Percentiles rank a stretch among this genome's conserved stretches.
phyloP scores from a whole-genome alignment of 2,888 invertebrate genomes.

The Poecilobothrus nobilitatus region DNA sequence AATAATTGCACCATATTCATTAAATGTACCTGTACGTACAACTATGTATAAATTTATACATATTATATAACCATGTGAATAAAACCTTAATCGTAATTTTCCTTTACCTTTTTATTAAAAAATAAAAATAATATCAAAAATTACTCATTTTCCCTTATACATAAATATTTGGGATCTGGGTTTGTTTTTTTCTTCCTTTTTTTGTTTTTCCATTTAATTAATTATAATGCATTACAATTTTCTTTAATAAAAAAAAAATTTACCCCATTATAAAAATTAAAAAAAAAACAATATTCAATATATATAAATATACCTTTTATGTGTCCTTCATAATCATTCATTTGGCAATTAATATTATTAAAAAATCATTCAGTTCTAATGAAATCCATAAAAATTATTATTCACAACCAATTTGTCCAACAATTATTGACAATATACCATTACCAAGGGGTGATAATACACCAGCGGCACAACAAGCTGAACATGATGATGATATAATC shows the following conservation, averaged over 20 bases:
- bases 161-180: not conserved
- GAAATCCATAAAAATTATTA: conserved; percentile 21
- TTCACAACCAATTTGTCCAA: conserved; percentile 18
- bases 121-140: too few species aligned
- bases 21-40: not conserved
- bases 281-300: not conserved
- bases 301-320: not conserved
- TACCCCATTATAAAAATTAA: not conserved
- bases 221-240: too few species aligned
- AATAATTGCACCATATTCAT: not conserved
- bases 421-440: conserved; percentile 27
- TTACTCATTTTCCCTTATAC: not conserved
- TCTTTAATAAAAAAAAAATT: too few species aligned
- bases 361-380: conserved; percentile 21
- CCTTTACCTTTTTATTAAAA: too few species aligned
- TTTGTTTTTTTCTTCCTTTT: not conserved
- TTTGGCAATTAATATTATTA: conserved; percentile 2
- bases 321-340: not conserved
- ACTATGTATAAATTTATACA: not conserved
- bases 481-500: conserved; percentile 40
- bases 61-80: not conserved
- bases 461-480: conserved; percentile 21
- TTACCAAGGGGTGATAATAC: conserved; percentile 24
- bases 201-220: too few species aligned
- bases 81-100: not conserved